Percentiles rank a stretch among this genome's conserved stretches.
Conservation (phyloP, 1,140 invertebrate species). For the Elysia chlorotica region DNA sequence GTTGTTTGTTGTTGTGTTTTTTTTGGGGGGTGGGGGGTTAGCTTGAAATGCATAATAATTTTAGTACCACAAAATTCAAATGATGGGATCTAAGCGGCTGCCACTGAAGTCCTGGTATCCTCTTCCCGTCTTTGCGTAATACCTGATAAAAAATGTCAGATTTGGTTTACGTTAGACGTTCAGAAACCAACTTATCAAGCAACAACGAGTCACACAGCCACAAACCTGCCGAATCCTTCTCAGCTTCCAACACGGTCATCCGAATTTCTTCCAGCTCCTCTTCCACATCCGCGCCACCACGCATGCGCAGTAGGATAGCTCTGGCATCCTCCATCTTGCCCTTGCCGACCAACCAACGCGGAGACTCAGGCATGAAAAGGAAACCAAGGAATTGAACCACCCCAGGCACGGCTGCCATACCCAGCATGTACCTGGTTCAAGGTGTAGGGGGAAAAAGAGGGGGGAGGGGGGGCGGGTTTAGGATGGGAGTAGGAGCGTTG, state of each 20-base stretch:
- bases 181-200: no score
- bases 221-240: conserved; percentile 15
- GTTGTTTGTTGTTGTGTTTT: no score
- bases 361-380: conserved; percentile 55
- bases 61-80: no score
- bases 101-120: no score
- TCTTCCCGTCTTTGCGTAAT: not conserved
- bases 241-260: conserved; percentile 33
- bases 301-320: conserved; percentile 58
- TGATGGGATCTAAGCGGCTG: no score
- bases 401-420: conserved; percentile 49
- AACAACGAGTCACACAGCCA: not conserved
- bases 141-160: not conserved
- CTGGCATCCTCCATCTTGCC: conserved; percentile 56
- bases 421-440: conserved; percentile 60
- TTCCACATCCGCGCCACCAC: conserved; percentile 43
- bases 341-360: conserved; percentile 58
- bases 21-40: no score
- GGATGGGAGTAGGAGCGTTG: no score
- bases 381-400: conserved; percentile 53
- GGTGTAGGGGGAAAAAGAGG: no score
- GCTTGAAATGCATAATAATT: no score
- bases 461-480: no score
- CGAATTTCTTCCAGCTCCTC: conserved; percentile 42
- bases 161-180: no score